Percentiles rank a stretch among this genome's conserved stretches.
These are phyloP conservation scores for Synergus japonicus DNA, from an alignment of 2,888 invertebrate species.

Conservation along the genomic window DNA sequence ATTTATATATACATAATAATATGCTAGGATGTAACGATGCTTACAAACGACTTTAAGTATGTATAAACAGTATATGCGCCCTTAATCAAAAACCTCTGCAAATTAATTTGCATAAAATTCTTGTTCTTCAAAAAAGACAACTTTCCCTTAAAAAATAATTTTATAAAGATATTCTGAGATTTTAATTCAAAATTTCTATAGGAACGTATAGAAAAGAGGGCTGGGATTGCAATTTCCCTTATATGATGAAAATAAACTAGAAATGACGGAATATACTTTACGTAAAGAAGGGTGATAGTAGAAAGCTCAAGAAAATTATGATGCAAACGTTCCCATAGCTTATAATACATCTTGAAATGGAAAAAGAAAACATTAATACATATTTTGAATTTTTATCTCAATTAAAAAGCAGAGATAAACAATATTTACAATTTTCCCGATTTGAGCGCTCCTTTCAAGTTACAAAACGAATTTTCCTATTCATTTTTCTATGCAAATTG, in stretches of 20 bases:
- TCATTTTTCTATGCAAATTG: background rate
- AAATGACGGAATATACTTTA: too few species aligned
- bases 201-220: too few species aligned
- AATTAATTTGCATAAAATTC: background rate
- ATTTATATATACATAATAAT: slow-evolving; percentile 41
- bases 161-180: background rate
- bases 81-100: background rate
- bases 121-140: background rate
- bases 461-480: background rate
- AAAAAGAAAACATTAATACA: background rate
- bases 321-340: too few species aligned
- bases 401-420: background rate
- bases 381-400: background rate
- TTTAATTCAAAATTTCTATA: background rate
- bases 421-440: background rate
- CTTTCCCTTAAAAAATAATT: background rate
- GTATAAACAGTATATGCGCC: slow-evolving; percentile 23
- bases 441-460: background rate
- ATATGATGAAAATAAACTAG: too few species aligned
- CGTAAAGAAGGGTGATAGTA: too few species aligned
- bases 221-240: too few species aligned
- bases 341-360: too few species aligned
- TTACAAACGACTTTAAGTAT: slow-evolving; percentile 55
- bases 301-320: too few species aligned
- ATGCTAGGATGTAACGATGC: slow-evolving; percentile 48